phyloP scores from a whole-genome alignment of 1,140 invertebrate species.

The Calosoma granatense region DNA sequence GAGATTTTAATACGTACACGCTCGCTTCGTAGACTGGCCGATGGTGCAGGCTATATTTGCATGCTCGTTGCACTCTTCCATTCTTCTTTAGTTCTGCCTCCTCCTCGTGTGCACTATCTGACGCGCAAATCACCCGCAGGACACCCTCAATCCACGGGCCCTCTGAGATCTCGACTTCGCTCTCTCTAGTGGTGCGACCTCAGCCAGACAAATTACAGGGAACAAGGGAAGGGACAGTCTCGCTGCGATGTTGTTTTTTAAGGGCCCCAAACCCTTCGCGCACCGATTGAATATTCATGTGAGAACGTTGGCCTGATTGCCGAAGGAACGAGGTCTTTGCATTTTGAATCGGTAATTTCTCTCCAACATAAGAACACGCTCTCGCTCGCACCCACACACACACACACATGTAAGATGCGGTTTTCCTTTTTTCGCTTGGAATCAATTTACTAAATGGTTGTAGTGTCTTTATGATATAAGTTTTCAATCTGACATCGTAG shows the following conservation, averaged over 20 bases:
- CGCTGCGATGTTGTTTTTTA: not conserved
- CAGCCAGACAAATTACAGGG: not conserved
- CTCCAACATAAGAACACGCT: no score
- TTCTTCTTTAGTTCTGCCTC: not conserved
- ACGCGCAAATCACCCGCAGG: not conserved
- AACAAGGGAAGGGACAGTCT: not conserved
- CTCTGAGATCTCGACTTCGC: not conserved
- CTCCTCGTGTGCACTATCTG: no score
- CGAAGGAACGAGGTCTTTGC: no score
- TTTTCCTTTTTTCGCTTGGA: no score
- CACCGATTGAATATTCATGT: not conserved
- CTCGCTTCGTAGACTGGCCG: no score
- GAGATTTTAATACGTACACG: not conserved
- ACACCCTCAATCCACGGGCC: not conserved
- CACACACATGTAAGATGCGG: no score
- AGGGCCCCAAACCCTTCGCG: not conserved
- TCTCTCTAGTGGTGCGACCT: not conserved
- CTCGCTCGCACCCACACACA: no score
- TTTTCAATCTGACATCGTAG: no score
- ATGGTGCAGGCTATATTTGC: not conserved
- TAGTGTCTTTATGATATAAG: no score
- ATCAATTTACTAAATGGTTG: no score
- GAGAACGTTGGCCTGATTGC: not conserved
- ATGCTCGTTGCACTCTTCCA: not conserved
- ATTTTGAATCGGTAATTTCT: no score